Conservation (phyloP, 2,888 invertebrate genomes). For the Habroteleia sp. region DNA sequence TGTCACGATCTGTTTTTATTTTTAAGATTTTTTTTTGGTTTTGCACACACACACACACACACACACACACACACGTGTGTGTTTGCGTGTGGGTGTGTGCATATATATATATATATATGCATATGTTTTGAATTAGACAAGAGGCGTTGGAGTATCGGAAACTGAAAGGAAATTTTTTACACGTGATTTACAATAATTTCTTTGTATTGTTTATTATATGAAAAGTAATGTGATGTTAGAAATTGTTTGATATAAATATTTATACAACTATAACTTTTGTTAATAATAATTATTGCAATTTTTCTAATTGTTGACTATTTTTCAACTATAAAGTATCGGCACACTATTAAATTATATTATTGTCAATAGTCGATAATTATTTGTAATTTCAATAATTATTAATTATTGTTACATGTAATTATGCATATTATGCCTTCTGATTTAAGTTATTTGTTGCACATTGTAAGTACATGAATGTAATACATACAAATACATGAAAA, state of each 20-base stretch:
- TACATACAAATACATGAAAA: too few relatives aligned
- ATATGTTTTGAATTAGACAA: slow-evolving; percentile 33
- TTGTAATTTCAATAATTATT: slow-evolving; percentile 45
- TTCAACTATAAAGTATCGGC: too few relatives aligned
- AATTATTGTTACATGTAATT: slow-evolving; percentile 32
- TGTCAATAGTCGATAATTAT: slow-evolving; percentile 28
- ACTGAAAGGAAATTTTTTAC: slow-evolving; percentile 14
- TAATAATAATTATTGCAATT: slow-evolving; percentile 45
- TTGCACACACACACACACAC: too few relatives aligned
- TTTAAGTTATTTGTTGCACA: slow-evolving; percentile 24
- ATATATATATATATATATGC: too few relatives aligned
- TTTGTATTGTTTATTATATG: too few relatives aligned
- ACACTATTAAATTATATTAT: too few relatives aligned
- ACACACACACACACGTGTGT: too few relatives aligned
- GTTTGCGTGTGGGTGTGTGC: too few relatives aligned
- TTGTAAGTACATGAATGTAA: too few relatives aligned
- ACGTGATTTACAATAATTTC: too few relatives aligned
- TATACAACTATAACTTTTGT: slow-evolving; percentile 13
- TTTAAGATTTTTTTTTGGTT: slow-evolving; percentile 52
- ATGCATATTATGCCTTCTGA: too few relatives aligned
- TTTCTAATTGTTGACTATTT: slow-evolving; percentile 23
- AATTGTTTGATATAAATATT: background rate
- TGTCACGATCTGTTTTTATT: slow-evolving; percentile 36
- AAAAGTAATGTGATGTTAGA: background rate
- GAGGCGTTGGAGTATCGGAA: slow-evolving; percentile 54